A percentile compares a stretch with the other conserved stretches of the same genome.
phyloP scores from a whole-genome alignment of 2,888 invertebrate genomes.

The Nomada ferruginata region DNA sequence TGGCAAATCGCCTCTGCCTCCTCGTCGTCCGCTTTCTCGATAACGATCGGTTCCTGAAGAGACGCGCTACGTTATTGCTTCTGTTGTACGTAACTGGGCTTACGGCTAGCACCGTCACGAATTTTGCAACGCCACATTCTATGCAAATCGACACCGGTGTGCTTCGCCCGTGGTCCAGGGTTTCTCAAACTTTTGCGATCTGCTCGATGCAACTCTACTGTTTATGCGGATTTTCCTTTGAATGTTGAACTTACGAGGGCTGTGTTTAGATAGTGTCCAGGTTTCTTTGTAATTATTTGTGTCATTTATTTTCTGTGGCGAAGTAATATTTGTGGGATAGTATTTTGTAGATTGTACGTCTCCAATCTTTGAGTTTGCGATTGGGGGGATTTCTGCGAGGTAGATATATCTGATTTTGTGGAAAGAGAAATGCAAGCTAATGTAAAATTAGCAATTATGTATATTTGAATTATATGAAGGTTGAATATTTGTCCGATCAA shows the following conservation, averaged over 20 bases:
- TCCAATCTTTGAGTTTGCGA: too few species aligned
- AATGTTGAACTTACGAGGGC: background rate
- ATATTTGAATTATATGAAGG: too few species aligned
- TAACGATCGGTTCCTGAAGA: constrained; percentile 77
- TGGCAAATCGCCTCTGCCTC: constrained; percentile 62
- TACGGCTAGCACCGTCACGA: constrained; percentile 65
- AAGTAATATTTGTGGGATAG: too few species aligned
- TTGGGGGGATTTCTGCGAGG: too few species aligned
- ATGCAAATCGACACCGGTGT: constrained; percentile 74
- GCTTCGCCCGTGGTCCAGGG: constrained; percentile 51
- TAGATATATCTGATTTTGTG: too few species aligned
- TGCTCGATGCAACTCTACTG: background rate
- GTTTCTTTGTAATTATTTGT: too few species aligned
- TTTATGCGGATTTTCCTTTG: background rate
- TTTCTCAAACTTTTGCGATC: constrained; percentile 68
- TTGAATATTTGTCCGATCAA: too few species aligned
- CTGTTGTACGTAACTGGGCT: constrained; percentile 58
- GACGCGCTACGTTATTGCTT: constrained; percentile 68
- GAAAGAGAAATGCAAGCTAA: too few species aligned
- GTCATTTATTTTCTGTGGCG: too few species aligned
- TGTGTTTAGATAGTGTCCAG: too few species aligned
- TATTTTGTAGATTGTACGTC: too few species aligned
- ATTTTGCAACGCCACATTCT: constrained; percentile 82
- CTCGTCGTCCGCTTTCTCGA: constrained; percentile 66
- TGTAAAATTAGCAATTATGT: too few species aligned